Evolutionary conservation across 1,140 invertebrate genomes (phyloP).

Genomic region (Magallana angulata): DNA sequence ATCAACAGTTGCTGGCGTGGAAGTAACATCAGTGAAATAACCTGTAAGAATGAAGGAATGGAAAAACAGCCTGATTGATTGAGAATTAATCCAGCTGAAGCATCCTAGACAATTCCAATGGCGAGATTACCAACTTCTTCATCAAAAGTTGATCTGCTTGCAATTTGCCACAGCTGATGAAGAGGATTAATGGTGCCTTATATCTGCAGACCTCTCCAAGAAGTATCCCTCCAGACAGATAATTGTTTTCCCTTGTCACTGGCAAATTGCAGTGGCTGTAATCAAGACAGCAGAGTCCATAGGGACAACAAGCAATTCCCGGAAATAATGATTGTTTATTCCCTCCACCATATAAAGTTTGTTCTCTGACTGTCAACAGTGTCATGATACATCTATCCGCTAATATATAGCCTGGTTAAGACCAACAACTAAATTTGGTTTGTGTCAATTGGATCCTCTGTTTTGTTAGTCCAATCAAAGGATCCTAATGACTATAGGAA

Average conservation of each 20-base stretch:
- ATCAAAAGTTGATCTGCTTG: slow-evolving; percentile 33
- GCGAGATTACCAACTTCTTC: slow-evolving; percentile 25
- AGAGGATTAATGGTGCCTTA: slow-evolving; percentile 35
- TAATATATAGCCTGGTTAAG: no score
- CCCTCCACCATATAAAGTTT: neutral
- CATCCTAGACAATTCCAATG: slow-evolving; percentile 20
- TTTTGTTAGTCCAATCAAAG: no score
- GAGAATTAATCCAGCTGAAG: slow-evolving; percentile 30
- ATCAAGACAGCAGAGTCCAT: slow-evolving; percentile 22
- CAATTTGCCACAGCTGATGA: slow-evolving; percentile 30
- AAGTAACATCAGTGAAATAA: neutral
- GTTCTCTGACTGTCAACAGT: neutral
- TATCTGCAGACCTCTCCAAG: neutral
- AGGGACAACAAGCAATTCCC: neutral
- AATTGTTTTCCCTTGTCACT: slow-evolving; percentile 35
- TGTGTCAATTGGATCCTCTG: no score
- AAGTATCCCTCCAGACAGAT: slow-evolving; percentile 23
- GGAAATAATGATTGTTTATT: slow-evolving; percentile 13
- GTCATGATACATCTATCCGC: neutral
- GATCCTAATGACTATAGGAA: no score
- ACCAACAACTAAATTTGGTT: no score
- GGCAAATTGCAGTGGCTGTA: slow-evolving; percentile 30
- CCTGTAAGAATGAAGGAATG: neutral
- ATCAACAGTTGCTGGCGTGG: neutral
- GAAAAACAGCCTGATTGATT: neutral